phyloP scores from a whole-genome alignment of 2,113 vertebrate species.

The Pelodiscus sinensis region DNA sequence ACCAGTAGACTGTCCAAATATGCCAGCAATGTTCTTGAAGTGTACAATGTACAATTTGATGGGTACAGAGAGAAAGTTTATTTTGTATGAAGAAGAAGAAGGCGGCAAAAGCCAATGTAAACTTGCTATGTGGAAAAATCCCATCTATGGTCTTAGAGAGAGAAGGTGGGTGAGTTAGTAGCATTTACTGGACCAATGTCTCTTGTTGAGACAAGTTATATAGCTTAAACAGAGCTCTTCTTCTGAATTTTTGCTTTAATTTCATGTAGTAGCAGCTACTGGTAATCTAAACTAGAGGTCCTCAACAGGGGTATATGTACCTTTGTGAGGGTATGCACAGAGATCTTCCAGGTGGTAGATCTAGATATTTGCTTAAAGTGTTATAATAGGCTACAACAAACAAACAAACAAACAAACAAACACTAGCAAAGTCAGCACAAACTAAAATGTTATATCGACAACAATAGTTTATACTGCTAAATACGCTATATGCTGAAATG shows the following conservation, averaged over 20 bases:
- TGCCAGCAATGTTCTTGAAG: background rate
- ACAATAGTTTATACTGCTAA: no score
- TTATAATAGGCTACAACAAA: no score
- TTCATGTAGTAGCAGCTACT: rapidly evolving
- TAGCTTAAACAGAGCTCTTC: background rate
- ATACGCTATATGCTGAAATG: no score
- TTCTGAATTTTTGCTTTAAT: background rate
- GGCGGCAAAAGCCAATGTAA: background rate
- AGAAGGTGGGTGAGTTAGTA: background rate
- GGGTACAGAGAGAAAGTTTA: background rate
- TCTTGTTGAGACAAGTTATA: background rate
- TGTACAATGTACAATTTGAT: background rate
- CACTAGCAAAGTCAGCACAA: no score
- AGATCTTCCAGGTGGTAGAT: no score
- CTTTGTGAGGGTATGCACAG: no score
- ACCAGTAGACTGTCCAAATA: background rate
- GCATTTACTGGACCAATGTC: background rate
- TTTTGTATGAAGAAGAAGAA: background rate
- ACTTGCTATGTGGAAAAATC: no score
- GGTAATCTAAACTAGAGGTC: background rate
- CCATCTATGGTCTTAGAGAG: background rate
- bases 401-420: no score
- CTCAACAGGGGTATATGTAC: no score
- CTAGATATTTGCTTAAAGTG: no score
- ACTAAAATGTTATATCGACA: no score